Base-by-base conservation (phyloP, 2,888 invertebrate species). In the Caenorhabditis sulstoni region DNA sequence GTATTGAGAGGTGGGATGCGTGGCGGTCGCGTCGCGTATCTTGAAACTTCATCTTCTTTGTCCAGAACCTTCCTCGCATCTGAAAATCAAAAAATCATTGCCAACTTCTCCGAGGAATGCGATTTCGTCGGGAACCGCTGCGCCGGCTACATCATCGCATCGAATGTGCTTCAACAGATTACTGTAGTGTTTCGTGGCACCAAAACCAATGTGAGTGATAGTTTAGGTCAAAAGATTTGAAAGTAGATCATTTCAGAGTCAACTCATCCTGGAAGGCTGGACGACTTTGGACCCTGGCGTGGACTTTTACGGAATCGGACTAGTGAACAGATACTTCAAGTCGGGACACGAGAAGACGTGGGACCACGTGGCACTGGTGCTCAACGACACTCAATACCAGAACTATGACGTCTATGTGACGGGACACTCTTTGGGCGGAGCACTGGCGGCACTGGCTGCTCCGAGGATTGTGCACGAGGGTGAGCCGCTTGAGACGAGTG, bases 361-460 rank as follows among this genome's bases (percentile, higher is more conserved):
- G 89, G 64, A 75, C 8, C 67, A 70, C 9, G 79, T 88, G 41
- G 70, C 75, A 44, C 41, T 55, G 0, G 78, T 76, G 7, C 65
- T 88, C n/a, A 68, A 64, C 9, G 81, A 84, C 44, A 75, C 86
- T 0, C 58, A 68, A 18, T 85, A 82, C 59, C 79, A 85, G 83
- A 79, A 81, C 39, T 89, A 84, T 61, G 71, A 73, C 45, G 85
- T 88, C 16, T 83, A 86, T 50, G 83, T 88, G 44, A 88, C 88
- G 4, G 88, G 89, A 12, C 89, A 89, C 68, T 88, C 88, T 0
- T 78, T 89, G 29, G 89, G 89, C 23, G 89, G 86, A 14, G 89
- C 89, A 1, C 41, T 62, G 61, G 64, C 81, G 52, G 67, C 55
- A 8, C 49, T 82, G 2, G 52, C 52, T 18, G 76, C 71, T 16